Percentiles rank a stretch among this genome's conserved stretches.
Conservation (phyloP, 2,888 invertebrate genomes). For the Ctena decussata region DNA sequence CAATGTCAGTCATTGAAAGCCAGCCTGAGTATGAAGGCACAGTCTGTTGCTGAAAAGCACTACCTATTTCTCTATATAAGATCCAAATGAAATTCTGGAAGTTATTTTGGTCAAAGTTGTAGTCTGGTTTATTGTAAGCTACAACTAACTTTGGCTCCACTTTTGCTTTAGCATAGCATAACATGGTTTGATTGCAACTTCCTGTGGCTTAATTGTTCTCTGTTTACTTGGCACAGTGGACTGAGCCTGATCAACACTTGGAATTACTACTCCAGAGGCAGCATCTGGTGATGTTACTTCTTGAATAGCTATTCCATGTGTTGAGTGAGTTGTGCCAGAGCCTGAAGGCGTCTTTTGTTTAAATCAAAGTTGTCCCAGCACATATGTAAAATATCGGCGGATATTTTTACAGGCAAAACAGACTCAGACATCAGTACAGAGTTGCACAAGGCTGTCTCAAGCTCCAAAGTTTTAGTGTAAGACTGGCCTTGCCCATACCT, state of each 20-base stretch:
- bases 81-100: background rate
- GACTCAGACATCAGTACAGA: background rate
- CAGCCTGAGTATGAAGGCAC: constrained; percentile 37
- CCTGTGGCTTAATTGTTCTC: background rate
- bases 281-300: constrained; percentile 14
- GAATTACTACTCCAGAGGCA: background rate
- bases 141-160: constrained; percentile 12
- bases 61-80: background rate
- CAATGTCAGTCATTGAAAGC: background rate
- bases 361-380: constrained; percentile 41
- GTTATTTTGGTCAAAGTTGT: background rate
- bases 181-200: constrained; percentile 24
- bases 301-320: constrained; percentile 40
- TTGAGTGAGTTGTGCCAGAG: constrained; percentile 30
- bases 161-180: constrained; percentile 30
- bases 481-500: constrained; percentile 23
- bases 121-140: background rate
- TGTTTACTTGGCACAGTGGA: background rate
- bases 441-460: constrained; percentile 36
- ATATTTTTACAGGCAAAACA: constrained; percentile 17
- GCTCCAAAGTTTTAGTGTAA: constrained; percentile 20
- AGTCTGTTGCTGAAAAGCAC: background rate
- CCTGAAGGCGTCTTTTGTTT: constrained; percentile 8
- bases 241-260: background rate
- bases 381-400: constrained; percentile 3